Conservation (phyloP, 2,113 vertebrate genomes). For the Machaerirhynchus nigripectus region DNA sequence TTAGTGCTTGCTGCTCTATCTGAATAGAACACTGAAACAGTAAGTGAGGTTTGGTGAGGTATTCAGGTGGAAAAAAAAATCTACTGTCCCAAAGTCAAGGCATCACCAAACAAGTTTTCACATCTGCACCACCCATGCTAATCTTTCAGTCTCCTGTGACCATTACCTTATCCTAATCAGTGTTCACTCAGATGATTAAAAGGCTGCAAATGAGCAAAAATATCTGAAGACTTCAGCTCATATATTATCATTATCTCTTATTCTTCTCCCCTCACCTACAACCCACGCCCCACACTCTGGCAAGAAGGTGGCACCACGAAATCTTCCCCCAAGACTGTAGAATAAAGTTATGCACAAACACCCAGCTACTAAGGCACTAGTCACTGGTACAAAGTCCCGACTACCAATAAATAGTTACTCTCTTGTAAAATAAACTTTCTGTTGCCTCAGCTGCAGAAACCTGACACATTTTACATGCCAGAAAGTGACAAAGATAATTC, state of each 20-base stretch:
- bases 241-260: neutral
- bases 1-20: neutral
- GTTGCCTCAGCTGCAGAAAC: neutral
- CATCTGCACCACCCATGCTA: neutral
- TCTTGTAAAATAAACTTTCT: neutral
- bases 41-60: neutral
- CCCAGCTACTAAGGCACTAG: neutral
- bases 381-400: neutral
- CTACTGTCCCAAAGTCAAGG: neutral
- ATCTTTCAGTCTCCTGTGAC: neutral
- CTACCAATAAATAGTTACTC: neutral
- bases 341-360: neutral
- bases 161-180: neutral
- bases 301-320: neutral
- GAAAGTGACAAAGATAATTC: neutral
- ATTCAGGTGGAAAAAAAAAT: neutral
- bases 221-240: fast-evolving
- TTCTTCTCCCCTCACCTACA: neutral
- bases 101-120: neutral
- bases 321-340: fast-evolving
- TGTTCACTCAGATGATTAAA: neutral
- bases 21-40: neutral
- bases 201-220: neutral
- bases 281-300: neutral
- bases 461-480: neutral